Conservation (phyloP, 2,888 invertebrate genomes). For the Machimus rusticus region DNA sequence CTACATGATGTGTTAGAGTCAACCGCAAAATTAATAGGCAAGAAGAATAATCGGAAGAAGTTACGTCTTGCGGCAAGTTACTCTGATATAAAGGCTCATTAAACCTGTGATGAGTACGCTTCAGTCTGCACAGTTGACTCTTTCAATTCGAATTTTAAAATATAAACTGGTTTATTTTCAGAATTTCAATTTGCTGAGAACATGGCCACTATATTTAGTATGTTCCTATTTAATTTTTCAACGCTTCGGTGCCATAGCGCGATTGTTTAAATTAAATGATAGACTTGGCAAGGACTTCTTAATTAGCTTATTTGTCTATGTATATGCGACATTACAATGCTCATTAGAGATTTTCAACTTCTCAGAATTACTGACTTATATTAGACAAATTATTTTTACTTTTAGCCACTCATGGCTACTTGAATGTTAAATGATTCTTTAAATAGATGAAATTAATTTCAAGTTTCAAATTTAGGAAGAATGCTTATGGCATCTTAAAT, state of each 20-base stretch:
- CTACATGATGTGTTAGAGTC: not conserved
- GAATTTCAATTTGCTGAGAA: not conserved
- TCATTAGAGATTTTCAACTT: not conserved
- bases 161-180: not conserved
- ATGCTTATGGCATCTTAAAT: not conserved
- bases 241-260: not conserved
- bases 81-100: not conserved
- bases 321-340: not conserved
- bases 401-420: no score
- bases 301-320: not conserved
- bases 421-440: no score
- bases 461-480: not conserved
- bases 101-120: not conserved
- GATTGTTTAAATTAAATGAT: not conserved
- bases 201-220: not conserved
- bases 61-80: not conserved
- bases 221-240: not conserved
- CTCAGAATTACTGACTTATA: not conserved
- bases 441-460: not conserved
- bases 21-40: not conserved
- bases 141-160: not conserved
- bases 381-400: not conserved
- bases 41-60: not conserved
- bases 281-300: not conserved
- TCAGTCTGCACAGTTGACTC: not conserved